These are phyloP conservation scores for Ectobius pallidus DNA, from an alignment of 2,888 invertebrate genomes.

Conservation along the genomic window DNA sequence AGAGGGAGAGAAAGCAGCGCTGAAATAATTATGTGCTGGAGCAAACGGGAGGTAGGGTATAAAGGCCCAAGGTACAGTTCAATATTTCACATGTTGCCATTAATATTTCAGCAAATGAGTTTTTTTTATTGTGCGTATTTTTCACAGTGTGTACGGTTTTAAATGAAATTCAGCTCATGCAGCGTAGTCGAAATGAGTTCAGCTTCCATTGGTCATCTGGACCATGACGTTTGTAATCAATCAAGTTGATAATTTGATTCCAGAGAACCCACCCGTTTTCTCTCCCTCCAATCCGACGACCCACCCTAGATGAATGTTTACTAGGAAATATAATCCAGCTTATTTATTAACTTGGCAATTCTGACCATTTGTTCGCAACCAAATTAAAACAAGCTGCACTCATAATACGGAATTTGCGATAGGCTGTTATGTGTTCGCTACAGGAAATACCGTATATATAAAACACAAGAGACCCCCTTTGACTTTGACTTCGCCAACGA, in stretches of 20 bases:
- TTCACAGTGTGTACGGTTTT: conserved; percentile 38
- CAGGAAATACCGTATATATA: conserved; percentile 27
- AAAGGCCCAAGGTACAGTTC: conserved; percentile 44
- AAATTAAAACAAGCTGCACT: conserved; percentile 41
- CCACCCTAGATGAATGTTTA: conserved; percentile 43
- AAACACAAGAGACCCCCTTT: conserved; percentile 32
- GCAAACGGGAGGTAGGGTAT: conserved; percentile 34
- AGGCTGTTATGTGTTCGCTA: conserved; percentile 13
- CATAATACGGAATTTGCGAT: conserved; percentile 40
- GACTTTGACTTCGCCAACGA: conserved; percentile 34
- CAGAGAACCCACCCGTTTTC: conserved; percentile 37
- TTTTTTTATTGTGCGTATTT: conserved; percentile 43
- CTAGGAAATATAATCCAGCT: conserved; percentile 43
- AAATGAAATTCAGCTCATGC: conserved; percentile 40
- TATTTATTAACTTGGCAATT: conserved; percentile 43
- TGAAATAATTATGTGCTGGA: conserved; percentile 44
- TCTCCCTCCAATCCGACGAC: conserved; percentile 35
- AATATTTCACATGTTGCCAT: conserved; percentile 45
- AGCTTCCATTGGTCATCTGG: conserved; percentile 46
- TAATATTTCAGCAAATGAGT: conserved; percentile 45
- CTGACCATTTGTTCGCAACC: conserved; percentile 42
- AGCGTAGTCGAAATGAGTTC: conserved; percentile 38
- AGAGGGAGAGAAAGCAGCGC: conserved; percentile 43
- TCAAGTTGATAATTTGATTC: conserved; percentile 45
- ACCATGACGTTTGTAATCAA: conserved; percentile 45